phyloP scores from a whole-genome alignment of 2,888 invertebrate species.

The Drosophila phalerata region DNA sequence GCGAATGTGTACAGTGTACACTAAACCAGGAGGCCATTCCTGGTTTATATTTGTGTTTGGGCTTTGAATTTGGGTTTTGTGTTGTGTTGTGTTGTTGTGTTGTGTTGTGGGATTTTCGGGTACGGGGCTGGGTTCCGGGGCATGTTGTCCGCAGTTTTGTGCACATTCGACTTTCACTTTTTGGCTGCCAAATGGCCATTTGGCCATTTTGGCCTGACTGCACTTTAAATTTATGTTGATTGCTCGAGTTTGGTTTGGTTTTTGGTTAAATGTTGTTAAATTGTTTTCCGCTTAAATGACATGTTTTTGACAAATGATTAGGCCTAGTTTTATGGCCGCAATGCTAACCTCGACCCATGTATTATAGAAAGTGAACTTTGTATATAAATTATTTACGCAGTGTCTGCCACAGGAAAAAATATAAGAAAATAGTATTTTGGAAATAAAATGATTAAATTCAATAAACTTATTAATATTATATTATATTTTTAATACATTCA shows the following conservation, averaged over 20 bases:
- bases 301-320: conserved; percentile 79
- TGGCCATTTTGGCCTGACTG: conserved; percentile 68
- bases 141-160: conserved; percentile 43
- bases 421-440: neutral
- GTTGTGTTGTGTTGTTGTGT: conserved; percentile 5
- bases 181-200: conserved; percentile 71
- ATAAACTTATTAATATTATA: neutral
- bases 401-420: no score
- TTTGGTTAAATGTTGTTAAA: conserved; percentile 76
- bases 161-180: conserved; percentile 80
- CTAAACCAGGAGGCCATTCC: conserved; percentile 35
- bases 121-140: conserved; percentile 12
- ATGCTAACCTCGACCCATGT: conserved; percentile 47
- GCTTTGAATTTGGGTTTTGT: conserved; percentile 23
- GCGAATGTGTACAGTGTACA: conserved; percentile 24
- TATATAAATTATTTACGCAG: neutral
- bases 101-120: neutral
- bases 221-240: conserved; percentile 79
- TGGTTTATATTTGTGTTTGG: conserved; percentile 30
- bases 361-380: conserved; percentile 2
- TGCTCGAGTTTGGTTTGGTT: conserved; percentile 60
- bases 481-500: no score
- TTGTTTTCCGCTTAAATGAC: conserved; percentile 78
- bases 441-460: neutral
- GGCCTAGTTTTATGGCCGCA: conserved; percentile 38